These are phyloP conservation scores for Leptarthrus brevirostris DNA, from an alignment of 2,888 invertebrate species.

Conservation along the genomic window DNA sequence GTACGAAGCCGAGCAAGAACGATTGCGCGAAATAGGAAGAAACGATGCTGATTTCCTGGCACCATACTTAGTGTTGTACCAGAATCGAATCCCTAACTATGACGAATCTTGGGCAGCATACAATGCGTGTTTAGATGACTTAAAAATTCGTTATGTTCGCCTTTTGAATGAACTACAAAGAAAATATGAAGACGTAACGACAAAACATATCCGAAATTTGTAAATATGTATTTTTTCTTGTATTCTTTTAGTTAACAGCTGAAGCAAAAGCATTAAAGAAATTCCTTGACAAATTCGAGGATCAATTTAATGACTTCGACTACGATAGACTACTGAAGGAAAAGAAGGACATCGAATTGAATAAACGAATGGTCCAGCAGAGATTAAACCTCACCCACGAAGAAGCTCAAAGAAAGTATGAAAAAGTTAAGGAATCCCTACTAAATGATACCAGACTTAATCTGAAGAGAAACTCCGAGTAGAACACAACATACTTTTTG, in stretches of 20 bases:
- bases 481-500: not conserved
- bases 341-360: slow-evolving; percentile 62
- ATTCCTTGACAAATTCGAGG: slow-evolving; percentile 64
- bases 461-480: slow-evolving; percentile 52
- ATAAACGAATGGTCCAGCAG: slow-evolving; percentile 66
- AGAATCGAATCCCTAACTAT: slow-evolving; percentile 56
- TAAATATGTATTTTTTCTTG: not conserved
- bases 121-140: slow-evolving; percentile 73
- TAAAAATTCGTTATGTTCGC: slow-evolving; percentile 72
- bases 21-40: slow-evolving; percentile 68
- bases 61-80: slow-evolving; percentile 71
- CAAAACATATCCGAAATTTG: not conserved
- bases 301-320: slow-evolving; percentile 64
- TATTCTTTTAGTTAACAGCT: slow-evolving; percentile 60
- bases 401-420: slow-evolving; percentile 64
- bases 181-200: slow-evolving; percentile 73
- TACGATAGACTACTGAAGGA: slow-evolving; percentile 63
- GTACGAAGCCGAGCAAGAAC: slow-evolving; percentile 62
- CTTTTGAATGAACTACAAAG: slow-evolving; percentile 75
- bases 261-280: slow-evolving; percentile 63
- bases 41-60: slow-evolving; percentile 71
- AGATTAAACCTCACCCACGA: slow-evolving; percentile 64
- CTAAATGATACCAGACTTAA: slow-evolving; percentile 61
- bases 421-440: slow-evolving; percentile 61
- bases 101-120: slow-evolving; percentile 61